Percentiles rank a stretch among this genome's conserved stretches.
Conservation (phyloP, 2,797 vertebrate species). For the Acanthurus leucopareius region DNA sequence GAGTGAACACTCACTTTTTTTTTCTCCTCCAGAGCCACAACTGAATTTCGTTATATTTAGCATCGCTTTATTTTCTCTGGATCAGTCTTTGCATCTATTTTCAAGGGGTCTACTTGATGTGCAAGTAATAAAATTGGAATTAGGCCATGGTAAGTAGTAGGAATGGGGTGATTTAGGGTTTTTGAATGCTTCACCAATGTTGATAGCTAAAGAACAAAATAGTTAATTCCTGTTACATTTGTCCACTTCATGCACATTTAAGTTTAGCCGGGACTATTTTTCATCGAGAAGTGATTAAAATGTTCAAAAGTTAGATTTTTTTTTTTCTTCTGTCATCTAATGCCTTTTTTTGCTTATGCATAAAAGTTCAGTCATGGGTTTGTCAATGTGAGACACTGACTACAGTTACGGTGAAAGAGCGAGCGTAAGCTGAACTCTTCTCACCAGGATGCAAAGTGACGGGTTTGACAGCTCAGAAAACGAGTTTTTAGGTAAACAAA, state of each 20-base stretch:
- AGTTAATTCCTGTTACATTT: constrained; percentile 61
- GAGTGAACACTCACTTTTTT: constrained; percentile 8
- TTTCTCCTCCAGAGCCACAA: constrained; percentile 20
- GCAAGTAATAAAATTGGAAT: constrained; percentile 22
- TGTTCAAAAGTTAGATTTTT: neutral
- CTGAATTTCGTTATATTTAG: constrained; percentile 49
- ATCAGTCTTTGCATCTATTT: constrained; percentile 33
- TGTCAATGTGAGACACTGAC: neutral
- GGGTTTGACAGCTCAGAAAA: neutral
- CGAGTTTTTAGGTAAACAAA: constrained; percentile 1
- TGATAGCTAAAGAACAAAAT: constrained; percentile 62
- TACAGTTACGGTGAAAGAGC: constrained; percentile 18
- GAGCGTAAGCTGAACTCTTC: neutral
- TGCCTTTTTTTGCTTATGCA: constrained; percentile 17
- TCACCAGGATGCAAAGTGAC: constrained; percentile 10
- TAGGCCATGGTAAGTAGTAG: constrained; percentile 6
- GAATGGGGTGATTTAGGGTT: neutral
- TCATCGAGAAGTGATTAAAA: neutral
- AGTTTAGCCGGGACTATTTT: constrained; percentile 21
- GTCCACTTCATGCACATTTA: constrained; percentile 49
- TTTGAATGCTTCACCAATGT: constrained; percentile 43
- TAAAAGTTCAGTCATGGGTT: constrained; percentile 9
- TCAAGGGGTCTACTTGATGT: constrained; percentile 28
- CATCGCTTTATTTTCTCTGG: constrained; percentile 39
- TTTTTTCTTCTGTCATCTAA: neutral